These are phyloP conservation scores for Motacilla tschutschensis DNA, from an alignment of 2,113 vertebrate species.

Conservation along the genomic window DNA sequence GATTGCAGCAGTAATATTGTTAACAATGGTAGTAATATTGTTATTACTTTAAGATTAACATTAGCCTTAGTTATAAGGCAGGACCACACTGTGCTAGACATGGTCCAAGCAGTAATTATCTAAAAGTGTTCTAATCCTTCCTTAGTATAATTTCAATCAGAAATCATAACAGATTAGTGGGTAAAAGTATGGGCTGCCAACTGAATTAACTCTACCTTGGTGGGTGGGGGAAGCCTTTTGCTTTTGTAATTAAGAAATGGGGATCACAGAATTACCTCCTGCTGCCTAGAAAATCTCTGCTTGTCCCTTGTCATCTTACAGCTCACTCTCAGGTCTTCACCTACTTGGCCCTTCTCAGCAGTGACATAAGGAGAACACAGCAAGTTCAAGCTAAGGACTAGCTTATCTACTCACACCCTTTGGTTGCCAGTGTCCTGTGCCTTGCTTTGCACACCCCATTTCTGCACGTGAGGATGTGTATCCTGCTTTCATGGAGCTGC, in stretches of 20 bases:
- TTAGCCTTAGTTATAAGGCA: background rate
- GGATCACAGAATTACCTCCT: background rate
- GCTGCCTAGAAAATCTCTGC: background rate
- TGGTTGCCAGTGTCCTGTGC: background rate
- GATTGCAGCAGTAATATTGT: background rate
- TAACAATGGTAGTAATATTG: background rate
- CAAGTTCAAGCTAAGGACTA: background rate
- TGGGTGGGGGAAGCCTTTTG: background rate
- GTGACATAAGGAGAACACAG: background rate
- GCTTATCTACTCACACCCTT: background rate
- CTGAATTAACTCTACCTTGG: background rate
- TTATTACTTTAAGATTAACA: background rate
- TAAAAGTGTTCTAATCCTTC: background rate
- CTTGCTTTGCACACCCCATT: background rate
- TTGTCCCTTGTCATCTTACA: background rate
- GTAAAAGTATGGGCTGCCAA: background rate
- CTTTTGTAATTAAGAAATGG: background rate
- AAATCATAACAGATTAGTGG: slow-evolving; percentile 1
- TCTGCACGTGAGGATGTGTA: background rate
- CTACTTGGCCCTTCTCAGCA: background rate
- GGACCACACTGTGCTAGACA: background rate
- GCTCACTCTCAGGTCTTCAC: background rate
- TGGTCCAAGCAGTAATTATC: background rate
- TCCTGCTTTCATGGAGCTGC: background rate
- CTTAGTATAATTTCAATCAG: background rate